These are phyloP conservation scores for Balaeniceps rex DNA, from an alignment of 2,113 vertebrate species.

Conservation along the genomic window DNA sequence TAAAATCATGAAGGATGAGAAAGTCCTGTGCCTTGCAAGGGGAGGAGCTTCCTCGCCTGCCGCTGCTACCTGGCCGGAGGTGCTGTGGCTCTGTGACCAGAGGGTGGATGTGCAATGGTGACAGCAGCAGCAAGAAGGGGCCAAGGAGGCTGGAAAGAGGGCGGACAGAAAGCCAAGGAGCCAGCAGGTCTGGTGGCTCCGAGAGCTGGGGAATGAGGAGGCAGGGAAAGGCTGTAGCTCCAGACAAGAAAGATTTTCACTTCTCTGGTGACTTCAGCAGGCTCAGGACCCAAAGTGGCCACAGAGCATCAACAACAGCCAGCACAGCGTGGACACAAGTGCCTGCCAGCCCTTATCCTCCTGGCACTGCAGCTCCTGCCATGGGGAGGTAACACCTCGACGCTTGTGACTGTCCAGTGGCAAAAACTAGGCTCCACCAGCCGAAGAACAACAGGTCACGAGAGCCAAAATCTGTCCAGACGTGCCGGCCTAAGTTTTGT, in stretches of 20 bases:
- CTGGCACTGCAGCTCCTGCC: background rate
- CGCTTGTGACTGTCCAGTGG: background rate
- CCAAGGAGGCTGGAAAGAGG: background rate
- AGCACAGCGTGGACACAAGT: background rate
- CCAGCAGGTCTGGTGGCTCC: background rate
- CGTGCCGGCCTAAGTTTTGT: background rate
- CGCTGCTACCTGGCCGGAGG: background rate
- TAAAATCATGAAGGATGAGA: background rate
- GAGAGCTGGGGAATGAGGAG: background rate
- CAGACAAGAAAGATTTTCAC: background rate
- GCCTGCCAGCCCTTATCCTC: background rate
- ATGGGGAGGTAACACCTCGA: fast-evolving
- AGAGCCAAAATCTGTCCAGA: background rate
- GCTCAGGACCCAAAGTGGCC: background rate
- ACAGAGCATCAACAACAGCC: background rate
- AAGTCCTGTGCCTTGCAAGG: background rate
- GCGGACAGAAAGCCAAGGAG: background rate
- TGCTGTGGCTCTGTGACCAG: background rate
- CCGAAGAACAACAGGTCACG: background rate
- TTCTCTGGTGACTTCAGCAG: background rate
- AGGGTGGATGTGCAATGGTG: background rate
- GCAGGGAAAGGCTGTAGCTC: background rate
- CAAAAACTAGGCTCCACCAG: background rate
- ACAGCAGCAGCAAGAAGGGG: background rate
- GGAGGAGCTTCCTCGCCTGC: background rate